Percentiles rank a stretch among this genome's conserved stretches.
Conservation (phyloP, 2,113 vertebrate species). For the Illadopsis cleaveri region DNA sequence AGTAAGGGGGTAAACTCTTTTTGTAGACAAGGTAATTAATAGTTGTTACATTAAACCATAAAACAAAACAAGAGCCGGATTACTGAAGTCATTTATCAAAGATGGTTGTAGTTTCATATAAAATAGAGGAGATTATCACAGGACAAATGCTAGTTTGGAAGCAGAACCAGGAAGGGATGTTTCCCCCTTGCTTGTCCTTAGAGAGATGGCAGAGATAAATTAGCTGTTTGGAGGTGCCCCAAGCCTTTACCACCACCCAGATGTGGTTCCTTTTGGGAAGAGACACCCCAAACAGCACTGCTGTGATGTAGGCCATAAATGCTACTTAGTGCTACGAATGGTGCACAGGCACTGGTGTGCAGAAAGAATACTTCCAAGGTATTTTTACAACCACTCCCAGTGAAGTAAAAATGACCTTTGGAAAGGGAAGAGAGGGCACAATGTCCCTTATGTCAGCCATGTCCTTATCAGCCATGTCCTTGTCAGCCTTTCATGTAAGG, state of each 20-base stretch:
- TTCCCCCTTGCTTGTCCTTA: background rate
- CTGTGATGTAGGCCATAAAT: background rate
- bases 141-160: background rate
- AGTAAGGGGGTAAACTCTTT: background rate
- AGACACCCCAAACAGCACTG: background rate
- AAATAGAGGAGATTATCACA: background rate
- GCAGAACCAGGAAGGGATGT: background rate
- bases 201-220: background rate
- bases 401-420: background rate
- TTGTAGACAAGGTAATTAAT: background rate
- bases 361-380: background rate
- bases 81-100: background rate
- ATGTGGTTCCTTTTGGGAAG: background rate
- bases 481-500: background rate
- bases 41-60: background rate
- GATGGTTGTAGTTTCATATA: background rate
- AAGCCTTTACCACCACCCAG: background rate
- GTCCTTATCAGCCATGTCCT: background rate
- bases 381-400: background rate
- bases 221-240: background rate
- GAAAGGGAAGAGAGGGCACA: background rate
- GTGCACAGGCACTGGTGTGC: background rate
- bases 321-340: background rate
- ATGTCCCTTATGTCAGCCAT: background rate
- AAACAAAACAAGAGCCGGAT: background rate